phyloP scores from a whole-genome alignment of 2,113 vertebrate genomes.

The Gallinago undulata region DNA sequence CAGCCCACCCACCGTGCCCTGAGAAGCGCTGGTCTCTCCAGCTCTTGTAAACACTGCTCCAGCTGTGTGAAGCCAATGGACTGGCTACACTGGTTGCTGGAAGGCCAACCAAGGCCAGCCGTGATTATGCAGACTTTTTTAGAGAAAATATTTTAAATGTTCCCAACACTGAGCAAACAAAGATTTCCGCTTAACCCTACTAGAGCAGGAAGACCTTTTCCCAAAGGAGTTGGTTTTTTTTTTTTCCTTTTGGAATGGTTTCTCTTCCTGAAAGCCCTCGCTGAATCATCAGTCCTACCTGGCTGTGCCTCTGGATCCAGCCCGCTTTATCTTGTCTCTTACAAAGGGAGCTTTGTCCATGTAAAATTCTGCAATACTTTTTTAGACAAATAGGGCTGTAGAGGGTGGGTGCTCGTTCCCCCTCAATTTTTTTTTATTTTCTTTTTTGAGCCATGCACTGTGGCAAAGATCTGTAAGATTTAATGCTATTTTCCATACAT shows the following conservation, averaged over 20 bases:
- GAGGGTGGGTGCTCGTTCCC: not conserved
- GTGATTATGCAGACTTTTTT: not conserved
- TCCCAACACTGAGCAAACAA: not conserved
- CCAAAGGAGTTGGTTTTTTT: not conserved
- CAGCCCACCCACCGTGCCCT: conserved; percentile 46
- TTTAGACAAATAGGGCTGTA: not conserved
- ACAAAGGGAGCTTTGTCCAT: not conserved
- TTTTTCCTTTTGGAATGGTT: not conserved
- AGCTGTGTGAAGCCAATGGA: not conserved
- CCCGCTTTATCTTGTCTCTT: not conserved
- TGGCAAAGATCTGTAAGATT: not conserved
- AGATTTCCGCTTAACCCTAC: not conserved
- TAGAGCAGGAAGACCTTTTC: not conserved
- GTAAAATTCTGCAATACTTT: not conserved
- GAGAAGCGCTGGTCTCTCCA: not conserved
- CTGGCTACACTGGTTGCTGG: not conserved
- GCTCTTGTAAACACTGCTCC: not conserved
- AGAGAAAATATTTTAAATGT: conserved; percentile 5
- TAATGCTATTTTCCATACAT: not conserved
- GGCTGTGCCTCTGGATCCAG: not conserved
- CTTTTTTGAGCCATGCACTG: not conserved
- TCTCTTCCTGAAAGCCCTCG: not conserved
- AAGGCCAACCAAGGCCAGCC: conserved; percentile 23
- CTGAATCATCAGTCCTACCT: not conserved
- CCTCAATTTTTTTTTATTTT: not conserved